Conservation (phyloP, 2,797 vertebrate genomes). For the Hoplostethus atlanticus region DNA sequence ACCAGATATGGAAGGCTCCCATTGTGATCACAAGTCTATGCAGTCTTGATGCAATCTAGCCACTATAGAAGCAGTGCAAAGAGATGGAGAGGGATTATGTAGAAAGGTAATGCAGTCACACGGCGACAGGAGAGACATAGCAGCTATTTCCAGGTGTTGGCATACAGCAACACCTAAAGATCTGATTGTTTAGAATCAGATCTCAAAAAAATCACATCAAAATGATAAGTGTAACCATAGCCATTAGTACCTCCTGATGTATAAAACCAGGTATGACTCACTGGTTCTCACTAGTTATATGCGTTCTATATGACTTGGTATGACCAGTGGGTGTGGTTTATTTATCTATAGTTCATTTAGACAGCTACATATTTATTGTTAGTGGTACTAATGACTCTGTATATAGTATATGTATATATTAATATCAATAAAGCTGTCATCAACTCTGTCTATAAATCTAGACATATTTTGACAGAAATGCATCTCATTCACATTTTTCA, state of each 20-base stretch:
- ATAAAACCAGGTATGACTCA: not conserved
- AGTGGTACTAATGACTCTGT: slow-evolving; percentile 28
- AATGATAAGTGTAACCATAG: not conserved
- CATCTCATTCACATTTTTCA: not conserved
- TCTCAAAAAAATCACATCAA: too few species aligned
- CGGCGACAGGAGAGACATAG: not conserved
- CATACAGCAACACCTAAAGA: not conserved
- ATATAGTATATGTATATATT: slow-evolving; percentile 27
- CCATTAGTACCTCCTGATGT: not conserved
- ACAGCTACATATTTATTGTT: slow-evolving; percentile 6
- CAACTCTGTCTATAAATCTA: not conserved
- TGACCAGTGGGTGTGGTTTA: not conserved
- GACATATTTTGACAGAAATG: not conserved
- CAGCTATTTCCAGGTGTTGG: too few species aligned
- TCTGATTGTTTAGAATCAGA: not conserved
- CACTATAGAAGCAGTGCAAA: slow-evolving; percentile 3
- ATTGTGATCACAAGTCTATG: not conserved
- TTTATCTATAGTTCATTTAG: not conserved
- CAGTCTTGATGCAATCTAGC: slow-evolving; percentile 1
- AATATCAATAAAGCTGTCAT: slow-evolving; percentile 51
- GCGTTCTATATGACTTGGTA: slow-evolving; percentile 13
- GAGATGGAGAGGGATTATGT: not conserved
- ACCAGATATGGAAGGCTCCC: too few species aligned
- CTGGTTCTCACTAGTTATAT: not conserved
- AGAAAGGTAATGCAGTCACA: not conserved